Percentiles rank a stretch among this genome's conserved stretches.
Evolutionary conservation across 2,113 vertebrate genomes (phyloP).

Genomic region (Oryzias melastigma): DNA sequence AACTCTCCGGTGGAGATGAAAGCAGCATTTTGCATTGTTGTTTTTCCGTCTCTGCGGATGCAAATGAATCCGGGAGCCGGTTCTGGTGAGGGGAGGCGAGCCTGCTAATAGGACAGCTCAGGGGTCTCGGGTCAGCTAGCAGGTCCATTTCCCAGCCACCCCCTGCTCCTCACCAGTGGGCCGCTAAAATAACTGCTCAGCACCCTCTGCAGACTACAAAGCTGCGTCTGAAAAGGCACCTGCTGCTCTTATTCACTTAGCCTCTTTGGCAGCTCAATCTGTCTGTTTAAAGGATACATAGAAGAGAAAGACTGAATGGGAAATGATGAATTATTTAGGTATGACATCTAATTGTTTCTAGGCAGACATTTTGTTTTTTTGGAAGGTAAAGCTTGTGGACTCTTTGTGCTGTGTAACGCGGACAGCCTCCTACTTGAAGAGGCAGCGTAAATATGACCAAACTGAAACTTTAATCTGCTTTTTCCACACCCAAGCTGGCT

Average conservation of each 20-base stretch:
- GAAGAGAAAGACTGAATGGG: slow-evolving; percentile 72
- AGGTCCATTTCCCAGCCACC: slow-evolving; percentile 78
- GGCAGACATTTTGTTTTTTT: slow-evolving; percentile 69
- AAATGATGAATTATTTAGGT: slow-evolving; percentile 81
- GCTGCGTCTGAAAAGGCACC: slow-evolving; percentile 78
- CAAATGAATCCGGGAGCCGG: slow-evolving; percentile 10
- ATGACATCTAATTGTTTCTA: slow-evolving; percentile 77
- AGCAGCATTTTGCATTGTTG: not conserved
- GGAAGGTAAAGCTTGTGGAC: slow-evolving; percentile 45
- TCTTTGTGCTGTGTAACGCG: slow-evolving; percentile 54
- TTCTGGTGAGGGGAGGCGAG: slow-evolving; percentile 12
- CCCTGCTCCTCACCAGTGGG: slow-evolving; percentile 72
- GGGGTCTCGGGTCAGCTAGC: slow-evolving; percentile 76
- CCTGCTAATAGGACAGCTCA: slow-evolving; percentile 75
- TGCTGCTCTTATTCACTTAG: slow-evolving; percentile 79
- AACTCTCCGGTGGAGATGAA: slow-evolving; percentile 13
- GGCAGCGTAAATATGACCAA: slow-evolving; percentile 79
- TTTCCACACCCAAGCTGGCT: slow-evolving; percentile 81
- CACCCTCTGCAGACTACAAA: slow-evolving; percentile 75
- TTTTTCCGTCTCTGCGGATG: not conserved
- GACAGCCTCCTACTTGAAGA: slow-evolving; percentile 61
- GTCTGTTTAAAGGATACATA: slow-evolving; percentile 77
- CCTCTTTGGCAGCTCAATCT: slow-evolving; percentile 73
- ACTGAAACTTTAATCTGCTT: slow-evolving; percentile 86
- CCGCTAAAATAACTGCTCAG: slow-evolving; percentile 80